A percentile compares a stretch with the other conserved stretches of the same genome.
phyloP scores from a whole-genome alignment of 2,797 vertebrate genomes.

The Tapera naevia region DNA sequence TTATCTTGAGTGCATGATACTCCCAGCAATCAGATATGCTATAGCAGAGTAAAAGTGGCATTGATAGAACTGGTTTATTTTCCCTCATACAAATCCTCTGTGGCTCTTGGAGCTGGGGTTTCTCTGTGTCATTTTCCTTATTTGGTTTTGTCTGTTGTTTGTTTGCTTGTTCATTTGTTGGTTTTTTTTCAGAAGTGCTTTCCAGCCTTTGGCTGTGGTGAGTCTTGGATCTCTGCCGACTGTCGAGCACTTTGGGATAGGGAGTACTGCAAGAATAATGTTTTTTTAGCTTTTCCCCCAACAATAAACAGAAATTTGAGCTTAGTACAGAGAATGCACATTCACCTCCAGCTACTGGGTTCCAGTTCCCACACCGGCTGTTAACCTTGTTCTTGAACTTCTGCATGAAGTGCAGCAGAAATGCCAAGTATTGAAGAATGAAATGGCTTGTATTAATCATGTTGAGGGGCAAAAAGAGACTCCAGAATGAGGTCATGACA shows the following conservation, averaged over 20 bases:
- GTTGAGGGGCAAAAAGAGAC: not conserved
- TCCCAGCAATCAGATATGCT: not conserved
- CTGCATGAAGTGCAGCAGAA: not conserved
- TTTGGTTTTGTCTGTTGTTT: slow-evolving; percentile 24
- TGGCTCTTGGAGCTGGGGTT: not conserved
- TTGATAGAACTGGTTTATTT: not conserved
- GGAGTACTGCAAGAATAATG: not conserved
- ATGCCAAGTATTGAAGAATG: not conserved
- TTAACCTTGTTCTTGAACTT: not conserved
- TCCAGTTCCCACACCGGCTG: not conserved
- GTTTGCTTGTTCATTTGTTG: not conserved
- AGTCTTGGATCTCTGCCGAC: not conserved
- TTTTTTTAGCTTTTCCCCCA: slow-evolving; percentile 6
- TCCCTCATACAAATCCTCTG: not conserved
- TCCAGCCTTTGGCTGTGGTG: not conserved
- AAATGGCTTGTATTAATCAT: not conserved
- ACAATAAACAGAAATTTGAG: not conserved
- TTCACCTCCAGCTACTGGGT: not conserved
- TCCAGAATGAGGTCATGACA: not conserved
- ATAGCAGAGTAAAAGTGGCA: not conserved
- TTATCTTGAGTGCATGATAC: not conserved
- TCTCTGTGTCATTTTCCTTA: not conserved
- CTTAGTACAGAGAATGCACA: not conserved
- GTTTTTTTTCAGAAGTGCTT: not conserved
- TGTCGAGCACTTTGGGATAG: not conserved